Evolutionary conservation across 2,888 invertebrate species (phyloP).

Genomic region (Anagyrus pseudococci): DNA sequence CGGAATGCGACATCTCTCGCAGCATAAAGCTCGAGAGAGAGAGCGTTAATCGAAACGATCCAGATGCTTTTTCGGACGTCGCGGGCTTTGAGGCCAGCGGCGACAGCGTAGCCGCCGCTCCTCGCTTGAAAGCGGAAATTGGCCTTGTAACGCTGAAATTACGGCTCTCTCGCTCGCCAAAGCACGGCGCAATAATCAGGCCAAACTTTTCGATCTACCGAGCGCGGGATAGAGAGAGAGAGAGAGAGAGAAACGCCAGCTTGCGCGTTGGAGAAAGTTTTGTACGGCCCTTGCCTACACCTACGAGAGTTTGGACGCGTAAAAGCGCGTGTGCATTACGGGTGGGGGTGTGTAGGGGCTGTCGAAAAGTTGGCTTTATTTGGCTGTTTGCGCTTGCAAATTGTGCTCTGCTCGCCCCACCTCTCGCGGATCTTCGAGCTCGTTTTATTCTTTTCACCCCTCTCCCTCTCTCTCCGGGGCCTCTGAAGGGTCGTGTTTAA

Average conservation of each 20-base stretch:
- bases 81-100: too few relatives aligned
- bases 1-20: too few relatives aligned
- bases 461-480: neutral
- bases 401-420: slow-evolving; percentile 11
- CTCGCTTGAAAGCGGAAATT: slow-evolving; percentile 7
- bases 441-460: neutral
- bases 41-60: too few relatives aligned
- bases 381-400: slow-evolving; percentile 18
- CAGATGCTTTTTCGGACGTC: too few relatives aligned
- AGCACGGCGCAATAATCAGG: slow-evolving; percentile 10
- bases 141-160: slow-evolving; percentile 21
- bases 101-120: too few relatives aligned
- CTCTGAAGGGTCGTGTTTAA: slow-evolving; percentile 2
- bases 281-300: neutral
- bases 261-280: neutral
- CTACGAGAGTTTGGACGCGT: neutral
- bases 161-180: neutral
- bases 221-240: too few relatives aligned
- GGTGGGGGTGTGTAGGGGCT: neutral
- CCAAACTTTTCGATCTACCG: too few relatives aligned
- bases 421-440: neutral
- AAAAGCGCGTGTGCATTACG: neutral
- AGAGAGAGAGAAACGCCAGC: neutral
- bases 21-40: too few relatives aligned
- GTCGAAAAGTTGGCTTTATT: slow-evolving; percentile 29